Percentiles rank a stretch among this genome's conserved stretches.
Conservation (phyloP, 2,888 invertebrate genomes). For the Cerastoderma edule region DNA sequence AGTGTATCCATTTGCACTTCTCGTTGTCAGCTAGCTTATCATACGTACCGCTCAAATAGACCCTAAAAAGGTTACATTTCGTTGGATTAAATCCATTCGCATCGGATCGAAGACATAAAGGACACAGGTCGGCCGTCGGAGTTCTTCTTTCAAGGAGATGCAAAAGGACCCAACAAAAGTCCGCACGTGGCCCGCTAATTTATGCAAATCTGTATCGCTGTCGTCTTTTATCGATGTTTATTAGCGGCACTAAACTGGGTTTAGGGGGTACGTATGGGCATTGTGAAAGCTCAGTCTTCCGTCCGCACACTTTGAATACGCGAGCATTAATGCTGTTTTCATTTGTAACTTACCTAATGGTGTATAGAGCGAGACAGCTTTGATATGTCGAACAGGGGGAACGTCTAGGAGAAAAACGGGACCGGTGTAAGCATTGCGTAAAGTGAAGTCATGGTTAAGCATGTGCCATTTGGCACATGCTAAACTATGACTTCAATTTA, state of each 20-base stretch:
- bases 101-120: conserved; percentile 17
- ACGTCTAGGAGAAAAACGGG: no score
- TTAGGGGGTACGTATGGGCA: conserved; percentile 18
- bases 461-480: no score
- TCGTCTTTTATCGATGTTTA: conserved; percentile 19
- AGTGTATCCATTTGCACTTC: no score
- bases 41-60: no score
- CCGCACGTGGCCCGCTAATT: conserved; percentile 54
- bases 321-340: conserved; percentile 8
- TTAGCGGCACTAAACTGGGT: conserved; percentile 26
- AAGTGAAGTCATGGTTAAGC: no score
- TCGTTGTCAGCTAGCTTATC: no score
- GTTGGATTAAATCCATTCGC: conserved; percentile 30
- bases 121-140: background rate
- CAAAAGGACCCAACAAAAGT: conserved; percentile 38
- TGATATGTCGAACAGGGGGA: no score
- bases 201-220: conserved; percentile 23
- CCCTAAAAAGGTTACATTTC: conserved; percentile 23
- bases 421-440: no score
- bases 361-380: no score
- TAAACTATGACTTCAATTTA: no score
- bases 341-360: conserved; percentile 22
- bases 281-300: conserved; percentile 6
- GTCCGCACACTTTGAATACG: conserved; percentile 20
- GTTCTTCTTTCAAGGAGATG: conserved; percentile 36